Percentiles rank a stretch among this genome's conserved stretches.
Evolutionary conservation across 2,888 invertebrate genomes (phyloP).

Genomic region (Brachyopa scutellaris): DNA sequence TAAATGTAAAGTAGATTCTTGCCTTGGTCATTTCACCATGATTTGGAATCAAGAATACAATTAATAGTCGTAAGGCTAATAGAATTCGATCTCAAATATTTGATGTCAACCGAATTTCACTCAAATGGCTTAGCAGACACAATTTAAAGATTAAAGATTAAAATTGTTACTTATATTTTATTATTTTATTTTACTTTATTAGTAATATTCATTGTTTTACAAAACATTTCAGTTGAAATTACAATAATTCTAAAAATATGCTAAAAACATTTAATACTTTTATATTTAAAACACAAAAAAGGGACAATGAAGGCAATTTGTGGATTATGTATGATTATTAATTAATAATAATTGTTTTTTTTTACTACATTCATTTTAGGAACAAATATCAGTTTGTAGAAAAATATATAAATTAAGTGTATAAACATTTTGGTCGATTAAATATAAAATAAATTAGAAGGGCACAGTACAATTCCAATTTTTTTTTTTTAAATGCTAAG

Average conservation of each 20-base stretch:
- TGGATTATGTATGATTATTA: conserved; percentile 33
- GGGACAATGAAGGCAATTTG: conserved; percentile 49
- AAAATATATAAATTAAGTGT: conserved; percentile 56
- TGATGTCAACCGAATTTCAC: too few relatives aligned
- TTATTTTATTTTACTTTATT: conserved; percentile 46
- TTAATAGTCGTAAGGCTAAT: too few relatives aligned
- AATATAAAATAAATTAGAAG: conserved; percentile 18
- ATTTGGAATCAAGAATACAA: too few relatives aligned
- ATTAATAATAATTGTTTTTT: conserved; percentile 1
- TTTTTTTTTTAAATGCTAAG: conserved; percentile 5
- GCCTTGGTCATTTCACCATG: too few relatives aligned
- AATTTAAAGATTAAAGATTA: too few relatives aligned
- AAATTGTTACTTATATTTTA: not conserved
- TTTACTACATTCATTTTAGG: conserved; percentile 45
- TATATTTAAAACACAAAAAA: conserved; percentile 27
- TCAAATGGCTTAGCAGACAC: too few relatives aligned
- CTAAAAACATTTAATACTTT: conserved; percentile 57
- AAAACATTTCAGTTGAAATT: conserved; percentile 71
- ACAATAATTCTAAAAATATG: conserved; percentile 70
- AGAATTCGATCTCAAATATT: too few relatives aligned
- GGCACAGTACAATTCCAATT: not conserved
- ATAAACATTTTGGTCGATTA: conserved; percentile 38
- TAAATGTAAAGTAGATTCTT: too few relatives aligned
- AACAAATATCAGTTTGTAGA: conserved; percentile 58
- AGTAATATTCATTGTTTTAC: conserved; percentile 57